Percentiles rank a stretch among this genome's conserved stretches.
Evolutionary conservation across 2,113 vertebrate genomes (phyloP).

Genomic region (Oryzias curvinotus): DNA sequence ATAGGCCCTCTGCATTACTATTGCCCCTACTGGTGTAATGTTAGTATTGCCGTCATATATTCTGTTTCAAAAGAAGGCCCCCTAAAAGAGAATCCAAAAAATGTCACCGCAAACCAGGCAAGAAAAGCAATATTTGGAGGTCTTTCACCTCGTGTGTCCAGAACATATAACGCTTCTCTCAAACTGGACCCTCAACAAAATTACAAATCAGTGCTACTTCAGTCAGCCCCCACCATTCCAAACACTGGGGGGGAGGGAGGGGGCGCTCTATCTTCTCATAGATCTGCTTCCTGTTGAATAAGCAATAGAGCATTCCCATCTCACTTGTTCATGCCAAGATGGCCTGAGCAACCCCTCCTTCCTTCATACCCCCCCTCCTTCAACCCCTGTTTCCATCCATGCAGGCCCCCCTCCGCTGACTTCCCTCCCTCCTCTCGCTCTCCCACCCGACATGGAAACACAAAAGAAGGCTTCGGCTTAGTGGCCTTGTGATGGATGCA

Average conservation of each 20-base stretch:
- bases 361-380: slow-evolving; percentile 26
- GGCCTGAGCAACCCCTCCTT: slow-evolving; percentile 49
- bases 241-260: slow-evolving; percentile 48
- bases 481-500: slow-evolving; percentile 81
- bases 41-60: too few species aligned
- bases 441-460: slow-evolving; percentile 60
- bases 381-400: slow-evolving; percentile 54
- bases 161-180: slow-evolving; percentile 16
- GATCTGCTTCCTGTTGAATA: slow-evolving; percentile 79
- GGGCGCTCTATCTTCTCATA: slow-evolving; percentile 64
- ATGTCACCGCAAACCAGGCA: too few species aligned
- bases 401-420: slow-evolving; percentile 11
- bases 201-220: slow-evolving; percentile 59
- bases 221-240: slow-evolving; percentile 34
- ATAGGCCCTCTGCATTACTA: too few species aligned
- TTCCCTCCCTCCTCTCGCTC: slow-evolving; percentile 35
- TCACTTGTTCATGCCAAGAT: slow-evolving; percentile 63
- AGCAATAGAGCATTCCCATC: slow-evolving; percentile 70
- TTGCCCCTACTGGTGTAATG: too few species aligned
- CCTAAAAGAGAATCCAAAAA: too few species aligned
- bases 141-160: neutral
- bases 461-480: slow-evolving; percentile 75
- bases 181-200: slow-evolving; percentile 48
- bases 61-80: too few species aligned
- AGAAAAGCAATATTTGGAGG: slow-evolving; percentile 29